Evolutionary conservation across 2,797 vertebrate genomes (phyloP).

Genomic region (Sebastes elongatus): DNA sequence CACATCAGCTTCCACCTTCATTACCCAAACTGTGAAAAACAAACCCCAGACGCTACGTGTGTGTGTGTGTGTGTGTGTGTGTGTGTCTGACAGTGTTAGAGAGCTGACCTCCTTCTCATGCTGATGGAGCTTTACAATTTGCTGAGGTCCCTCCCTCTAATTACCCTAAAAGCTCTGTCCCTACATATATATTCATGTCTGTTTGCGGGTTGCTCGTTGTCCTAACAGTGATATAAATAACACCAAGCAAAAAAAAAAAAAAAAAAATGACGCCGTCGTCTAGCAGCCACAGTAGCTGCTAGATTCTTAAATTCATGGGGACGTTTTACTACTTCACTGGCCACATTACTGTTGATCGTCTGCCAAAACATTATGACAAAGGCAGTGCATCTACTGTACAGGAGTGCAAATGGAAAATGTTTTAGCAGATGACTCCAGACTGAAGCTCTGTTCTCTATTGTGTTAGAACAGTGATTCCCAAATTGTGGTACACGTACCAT

Average conservation of each 20-base stretch:
- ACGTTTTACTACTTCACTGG: neutral
- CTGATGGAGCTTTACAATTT: conserved; percentile 43
- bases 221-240: conserved; percentile 25
- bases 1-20: conserved; percentile 74
- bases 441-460: neutral
- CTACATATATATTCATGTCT: neutral
- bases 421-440: neutral
- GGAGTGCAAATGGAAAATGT: neutral
- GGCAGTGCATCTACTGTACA: neutral
- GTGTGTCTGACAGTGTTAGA: conserved; percentile 45
- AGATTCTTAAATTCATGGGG: conserved; percentile 9
- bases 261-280: neutral
- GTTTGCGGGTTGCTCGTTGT: conserved; percentile 8
- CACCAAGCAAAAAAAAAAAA: neutral
- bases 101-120: conserved; percentile 50
- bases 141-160: conserved; percentile 49
- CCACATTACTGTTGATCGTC: neutral
- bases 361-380: neutral
- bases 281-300: neutral
- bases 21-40: conserved; percentile 82
- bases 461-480: neutral
- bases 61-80: conserved; percentile 48
- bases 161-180: conserved; percentile 31
- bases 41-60: conserved; percentile 72
- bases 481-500: no score